Evolutionary conservation across 2,797 vertebrate genomes (phyloP), one percentile per base, ranked within the genome.

Genomic region (Philypnodon macrostomus): DNA sequence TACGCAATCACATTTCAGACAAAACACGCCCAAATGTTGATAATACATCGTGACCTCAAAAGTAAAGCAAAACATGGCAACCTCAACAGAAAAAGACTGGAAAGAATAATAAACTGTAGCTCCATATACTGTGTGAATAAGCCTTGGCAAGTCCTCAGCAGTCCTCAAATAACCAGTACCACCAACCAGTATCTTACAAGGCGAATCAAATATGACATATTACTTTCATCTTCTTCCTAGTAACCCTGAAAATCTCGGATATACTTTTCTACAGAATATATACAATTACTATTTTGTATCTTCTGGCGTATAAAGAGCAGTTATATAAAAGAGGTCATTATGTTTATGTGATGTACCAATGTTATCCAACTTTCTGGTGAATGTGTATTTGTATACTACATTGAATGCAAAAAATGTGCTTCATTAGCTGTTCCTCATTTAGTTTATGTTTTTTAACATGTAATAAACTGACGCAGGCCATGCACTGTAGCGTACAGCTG

Each of bases 251-350:
- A 75, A 36, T 73, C 50, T 65, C 56, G 83, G 57, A 78, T 88
- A 80, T 89, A 86, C 75, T 86, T 88, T 88, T 89, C 72, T 85
- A 86, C 78, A 80, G 77, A 88, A 84, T 86, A 86, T 83, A 80
- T 80, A 77, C 77, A 81, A 79, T 75, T 35, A 71, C 83, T 87
- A 88, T 90, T 89, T 90, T 90, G 70, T 86, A 89, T 85, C 77
- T 77, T 83, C 80, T 78, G 71, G 75, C 70, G 73, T 87, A 85
- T 82, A 82, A 69, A 85, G 73, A 79, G 75, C 74, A 67, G 70
- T 71, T 85, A 81, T 85, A 86, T 76, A 76, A 72, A 76, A 83
- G 74, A 83, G 60, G 77, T 84, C 77, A 83, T 84, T 80, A 84
- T 85, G 81, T 81, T 58, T 40, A 17, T 70, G 70, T 77, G 67